Conservation (phyloP, 2,113 vertebrate genomes). For the Morone chrysops region DNA sequence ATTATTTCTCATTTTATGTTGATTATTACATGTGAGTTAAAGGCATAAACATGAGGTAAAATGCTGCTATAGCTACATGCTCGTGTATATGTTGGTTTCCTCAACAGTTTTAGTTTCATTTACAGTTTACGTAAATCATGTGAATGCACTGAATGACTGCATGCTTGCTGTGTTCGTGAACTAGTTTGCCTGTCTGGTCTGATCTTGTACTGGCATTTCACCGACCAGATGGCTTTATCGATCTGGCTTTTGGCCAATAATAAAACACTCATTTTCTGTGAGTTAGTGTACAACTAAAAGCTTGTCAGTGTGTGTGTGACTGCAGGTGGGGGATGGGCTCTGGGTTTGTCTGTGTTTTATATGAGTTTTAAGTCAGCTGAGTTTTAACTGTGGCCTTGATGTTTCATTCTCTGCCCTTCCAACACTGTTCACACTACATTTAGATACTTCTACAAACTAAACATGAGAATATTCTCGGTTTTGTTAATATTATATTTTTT, state of each 20-base stretch:
- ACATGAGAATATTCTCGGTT: background rate
- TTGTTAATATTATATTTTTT: background rate
- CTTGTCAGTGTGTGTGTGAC: background rate
- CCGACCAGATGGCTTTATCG: conserved; percentile 33
- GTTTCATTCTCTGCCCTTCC: background rate
- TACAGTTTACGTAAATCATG: conserved; percentile 3
- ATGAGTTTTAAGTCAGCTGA: background rate
- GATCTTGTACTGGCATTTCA: conserved; percentile 7
- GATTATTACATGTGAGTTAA: background rate
- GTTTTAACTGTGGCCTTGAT: background rate
- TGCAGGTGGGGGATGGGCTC: background rate
- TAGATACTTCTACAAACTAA: background rate
- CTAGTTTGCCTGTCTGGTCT: conserved; percentile 35
- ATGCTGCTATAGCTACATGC: background rate
- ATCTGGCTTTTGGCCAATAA: conserved; percentile 24
- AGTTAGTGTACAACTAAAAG: conserved; percentile 6
- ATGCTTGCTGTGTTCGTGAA: conserved; percentile 9
- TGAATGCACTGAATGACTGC: background rate
- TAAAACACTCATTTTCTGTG: conserved; percentile 14
- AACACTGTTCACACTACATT: background rate
- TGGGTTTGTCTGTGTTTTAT: background rate
- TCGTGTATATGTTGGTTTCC: background rate
- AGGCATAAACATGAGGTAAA: background rate
- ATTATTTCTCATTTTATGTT: background rate
- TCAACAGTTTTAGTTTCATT: background rate